Percentiles rank a stretch among this genome's conserved stretches.
phyloP scores from a whole-genome alignment of 2,888 invertebrate genomes.

The Lepidonotus clava region DNA sequence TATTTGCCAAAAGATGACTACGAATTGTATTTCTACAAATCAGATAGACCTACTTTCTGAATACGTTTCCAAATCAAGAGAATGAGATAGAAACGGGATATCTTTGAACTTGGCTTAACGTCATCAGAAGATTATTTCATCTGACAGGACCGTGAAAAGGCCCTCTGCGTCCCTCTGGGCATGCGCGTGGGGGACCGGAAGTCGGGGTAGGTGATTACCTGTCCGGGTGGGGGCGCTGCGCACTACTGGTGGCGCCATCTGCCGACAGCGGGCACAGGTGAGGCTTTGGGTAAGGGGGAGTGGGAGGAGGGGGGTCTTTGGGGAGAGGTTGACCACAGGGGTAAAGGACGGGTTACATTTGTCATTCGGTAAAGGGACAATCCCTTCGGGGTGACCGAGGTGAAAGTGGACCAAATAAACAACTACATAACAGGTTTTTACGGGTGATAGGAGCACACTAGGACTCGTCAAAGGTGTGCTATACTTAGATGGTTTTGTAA shows the following conservation, averaged over 20 bases:
- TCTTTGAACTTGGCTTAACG: no score
- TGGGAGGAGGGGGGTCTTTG: not conserved
- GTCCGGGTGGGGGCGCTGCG: not conserved
- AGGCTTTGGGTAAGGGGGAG: not conserved
- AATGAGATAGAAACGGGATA: no score
- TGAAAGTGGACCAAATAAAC: not conserved
- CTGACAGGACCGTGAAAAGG: not conserved
- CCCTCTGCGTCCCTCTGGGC: constrained; percentile 6
- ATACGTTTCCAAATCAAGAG: no score
- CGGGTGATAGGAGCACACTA: no score
- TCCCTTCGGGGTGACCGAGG: not conserved
- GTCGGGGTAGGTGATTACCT: not conserved
- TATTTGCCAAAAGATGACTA: no score
- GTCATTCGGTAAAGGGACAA: not conserved
- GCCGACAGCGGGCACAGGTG: not conserved
- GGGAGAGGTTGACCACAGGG: not conserved
- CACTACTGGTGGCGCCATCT: not conserved
- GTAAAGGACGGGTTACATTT: not conserved
- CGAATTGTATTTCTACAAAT: no score
- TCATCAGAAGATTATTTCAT: no score
- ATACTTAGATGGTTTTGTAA: no score
- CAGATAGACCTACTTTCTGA: no score
- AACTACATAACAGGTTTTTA: no score
- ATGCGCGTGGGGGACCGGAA: constrained; percentile 26
- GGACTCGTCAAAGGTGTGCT: no score